Evolutionary conservation across 2,113 vertebrate species (phyloP).

Genomic region (Tragulus kanchil): DNA sequence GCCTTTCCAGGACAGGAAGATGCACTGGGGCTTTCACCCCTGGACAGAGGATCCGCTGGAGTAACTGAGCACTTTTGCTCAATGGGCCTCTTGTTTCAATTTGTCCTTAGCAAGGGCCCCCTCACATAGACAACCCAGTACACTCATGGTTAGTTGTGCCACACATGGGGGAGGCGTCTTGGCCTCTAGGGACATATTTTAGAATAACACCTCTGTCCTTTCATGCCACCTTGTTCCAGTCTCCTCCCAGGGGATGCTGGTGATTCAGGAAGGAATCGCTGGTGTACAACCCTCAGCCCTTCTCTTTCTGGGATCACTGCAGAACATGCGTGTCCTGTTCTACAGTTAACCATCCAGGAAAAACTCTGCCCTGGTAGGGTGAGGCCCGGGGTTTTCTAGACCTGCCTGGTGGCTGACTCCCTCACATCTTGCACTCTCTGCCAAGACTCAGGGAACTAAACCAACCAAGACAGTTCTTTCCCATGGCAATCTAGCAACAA

Average conservation of each 20-base stretch:
- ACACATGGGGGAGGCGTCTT: not conserved
- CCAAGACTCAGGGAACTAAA: not conserved
- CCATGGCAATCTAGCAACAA: not conserved
- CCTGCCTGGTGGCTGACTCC: not conserved
- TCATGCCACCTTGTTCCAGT: not conserved
- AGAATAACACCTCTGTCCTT: not conserved
- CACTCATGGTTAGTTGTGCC: not conserved
- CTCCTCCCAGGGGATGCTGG: not conserved
- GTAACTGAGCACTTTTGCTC: not conserved
- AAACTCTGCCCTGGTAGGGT: not conserved
- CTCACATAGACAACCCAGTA: not conserved
- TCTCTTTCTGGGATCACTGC: not conserved
- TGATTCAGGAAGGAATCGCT: not conserved
- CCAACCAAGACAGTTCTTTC: not conserved
- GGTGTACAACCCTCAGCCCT: not conserved
- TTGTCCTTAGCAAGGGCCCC: not conserved
- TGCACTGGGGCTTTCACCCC: accelerated
- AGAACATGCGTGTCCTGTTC: not conserved
- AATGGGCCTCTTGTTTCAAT: not conserved
- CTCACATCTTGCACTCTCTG: not conserved
- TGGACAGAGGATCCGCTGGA: not conserved
- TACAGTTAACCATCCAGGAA: not conserved
- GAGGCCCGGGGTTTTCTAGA: not conserved
- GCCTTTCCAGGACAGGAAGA: not conserved
- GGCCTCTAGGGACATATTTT: not conserved